Conservation (phyloP, 2,888 invertebrate species). For the Holacanthella duospinosa region DNA sequence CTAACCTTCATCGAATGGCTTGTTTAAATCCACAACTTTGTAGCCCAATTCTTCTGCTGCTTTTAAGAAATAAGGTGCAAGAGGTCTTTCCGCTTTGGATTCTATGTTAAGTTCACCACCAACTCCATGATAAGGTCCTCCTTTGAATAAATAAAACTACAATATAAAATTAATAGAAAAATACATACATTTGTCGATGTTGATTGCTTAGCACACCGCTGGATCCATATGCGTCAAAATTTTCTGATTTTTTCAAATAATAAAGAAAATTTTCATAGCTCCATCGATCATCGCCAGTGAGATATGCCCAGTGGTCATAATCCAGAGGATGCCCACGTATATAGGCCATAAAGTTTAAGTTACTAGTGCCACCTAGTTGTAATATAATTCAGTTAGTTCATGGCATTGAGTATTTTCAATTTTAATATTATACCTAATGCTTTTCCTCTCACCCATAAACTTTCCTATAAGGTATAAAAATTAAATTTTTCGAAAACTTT, state of each 20-base stretch:
- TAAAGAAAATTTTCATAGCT: conserved; percentile 17
- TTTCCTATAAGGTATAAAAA: conserved; percentile 12
- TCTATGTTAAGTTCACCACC: conserved; percentile 19
- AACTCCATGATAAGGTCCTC: conserved; percentile 19
- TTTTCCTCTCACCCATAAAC: conserved; percentile 19
- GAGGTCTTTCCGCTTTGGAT: conserved; percentile 12
- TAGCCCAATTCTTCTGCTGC: conserved; percentile 25
- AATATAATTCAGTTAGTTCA: neutral
- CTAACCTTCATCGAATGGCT: conserved; percentile 19
- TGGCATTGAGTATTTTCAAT: neutral
- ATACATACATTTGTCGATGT: no score
- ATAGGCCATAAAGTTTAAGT: conserved; percentile 20
- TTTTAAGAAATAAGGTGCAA: conserved; percentile 15
- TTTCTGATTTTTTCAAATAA: conserved; percentile 15
- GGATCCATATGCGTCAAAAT: conserved; percentile 9
- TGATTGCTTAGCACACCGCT: no score
- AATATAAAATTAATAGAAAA: neutral
- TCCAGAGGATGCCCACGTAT: conserved; percentile 16
- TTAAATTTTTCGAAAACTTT: neutral
- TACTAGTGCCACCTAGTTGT: conserved; percentile 15
- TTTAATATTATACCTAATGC: neutral
- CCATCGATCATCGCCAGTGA: conserved; percentile 15
- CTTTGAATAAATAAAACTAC: neutral
- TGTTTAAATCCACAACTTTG: conserved; percentile 20
- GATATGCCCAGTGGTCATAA: conserved; percentile 20